A percentile compares a stretch with the other conserved stretches of the same genome.
phyloP scores from a whole-genome alignment of 1,140 invertebrate species.

The Dolichoris vasculosae region DNA sequence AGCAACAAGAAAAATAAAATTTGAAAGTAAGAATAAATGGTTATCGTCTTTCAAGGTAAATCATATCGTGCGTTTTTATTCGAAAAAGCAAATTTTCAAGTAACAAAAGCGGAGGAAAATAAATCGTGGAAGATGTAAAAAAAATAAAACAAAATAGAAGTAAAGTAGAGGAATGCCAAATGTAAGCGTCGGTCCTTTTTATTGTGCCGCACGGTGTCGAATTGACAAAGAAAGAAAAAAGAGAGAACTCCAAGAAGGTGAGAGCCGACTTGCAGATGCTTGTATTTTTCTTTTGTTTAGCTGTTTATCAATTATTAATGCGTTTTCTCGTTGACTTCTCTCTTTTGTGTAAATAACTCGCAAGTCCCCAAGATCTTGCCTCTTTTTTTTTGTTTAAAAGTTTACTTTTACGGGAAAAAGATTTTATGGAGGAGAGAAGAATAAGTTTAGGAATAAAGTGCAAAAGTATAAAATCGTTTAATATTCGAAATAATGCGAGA shows the following conservation, averaged over 20 bases:
- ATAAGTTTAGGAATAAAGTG: too few relatives aligned
- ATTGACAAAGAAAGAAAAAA: neutral
- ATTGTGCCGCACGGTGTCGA: neutral
- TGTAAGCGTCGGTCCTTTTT: neutral
- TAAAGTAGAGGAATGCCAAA: neutral
- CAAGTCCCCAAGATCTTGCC: neutral
- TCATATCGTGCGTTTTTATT: slow-evolving; percentile 25
- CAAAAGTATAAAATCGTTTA: too few relatives aligned
- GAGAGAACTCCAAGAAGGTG: neutral
- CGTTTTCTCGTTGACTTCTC: neutral
- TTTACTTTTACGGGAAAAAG: neutral
- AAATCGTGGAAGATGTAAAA: neutral
- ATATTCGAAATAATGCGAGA: slow-evolving; percentile 12
- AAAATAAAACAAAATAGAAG: neutral
- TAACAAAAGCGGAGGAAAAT: neutral
- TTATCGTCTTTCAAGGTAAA: neutral
- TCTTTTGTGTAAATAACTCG: slow-evolving; percentile 41
- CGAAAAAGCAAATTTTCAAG: slow-evolving; percentile 19
- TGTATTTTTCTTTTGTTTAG: neutral
- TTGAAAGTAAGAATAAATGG: slow-evolving; percentile 19
- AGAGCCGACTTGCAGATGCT: slow-evolving; percentile 17
- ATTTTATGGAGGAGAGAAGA: neutral
- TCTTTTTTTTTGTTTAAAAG: neutral
- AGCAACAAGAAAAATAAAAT: neutral
- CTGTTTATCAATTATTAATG: slow-evolving; percentile 49